Base-by-base conservation (phyloP, 23 tunicate genomes). In the Botrylloides violaceus region DNA sequence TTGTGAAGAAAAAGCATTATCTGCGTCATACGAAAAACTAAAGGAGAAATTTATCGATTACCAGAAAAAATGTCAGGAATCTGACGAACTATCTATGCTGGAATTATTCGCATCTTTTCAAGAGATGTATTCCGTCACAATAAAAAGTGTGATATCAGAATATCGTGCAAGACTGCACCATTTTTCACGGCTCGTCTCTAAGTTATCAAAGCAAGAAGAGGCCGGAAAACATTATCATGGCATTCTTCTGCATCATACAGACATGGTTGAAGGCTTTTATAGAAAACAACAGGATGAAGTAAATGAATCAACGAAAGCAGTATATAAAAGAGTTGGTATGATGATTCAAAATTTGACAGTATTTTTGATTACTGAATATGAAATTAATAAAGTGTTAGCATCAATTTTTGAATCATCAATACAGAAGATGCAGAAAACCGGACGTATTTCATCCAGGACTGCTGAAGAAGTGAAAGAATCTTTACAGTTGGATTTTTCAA, bases 211-310 rank as follows among this genome's bases (percentile, higher is more conserved):
- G 18, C 32, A 63, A 29, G 70, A 26, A 29, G 29, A 33, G 20
- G 29, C 34, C 26, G 36, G 33, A 29, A 34, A 4, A 4, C 32
- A 27, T 31, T 33, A 63, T 3, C 35, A 63, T 34, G 33, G 29
- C 33, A 15, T 43, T 43, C 35, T 63, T 9, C 32, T 63, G 35
- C 34, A 27, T 31, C 33, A 63, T 63, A 4, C 29, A 25, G 70
- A 63, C 33, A 28, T 15, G 35, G 33, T 63, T 27, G 70, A 63
- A 63, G 70, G 70, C 20, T 27, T 15, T 12, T 63, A 15, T 31
- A 63, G 70, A 28, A 33, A 63, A 63, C 26, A 63, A 25, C 70
- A 63, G n/a, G 70, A 63, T 9, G 70, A 63, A 28, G 35, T 63
- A 7, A 28, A 25, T 7, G 70, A 63, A 28, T 25, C 70, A 4